phyloP scores from a whole-genome alignment of 1,140 invertebrate species.

The Cryptotermes secundus region DNA sequence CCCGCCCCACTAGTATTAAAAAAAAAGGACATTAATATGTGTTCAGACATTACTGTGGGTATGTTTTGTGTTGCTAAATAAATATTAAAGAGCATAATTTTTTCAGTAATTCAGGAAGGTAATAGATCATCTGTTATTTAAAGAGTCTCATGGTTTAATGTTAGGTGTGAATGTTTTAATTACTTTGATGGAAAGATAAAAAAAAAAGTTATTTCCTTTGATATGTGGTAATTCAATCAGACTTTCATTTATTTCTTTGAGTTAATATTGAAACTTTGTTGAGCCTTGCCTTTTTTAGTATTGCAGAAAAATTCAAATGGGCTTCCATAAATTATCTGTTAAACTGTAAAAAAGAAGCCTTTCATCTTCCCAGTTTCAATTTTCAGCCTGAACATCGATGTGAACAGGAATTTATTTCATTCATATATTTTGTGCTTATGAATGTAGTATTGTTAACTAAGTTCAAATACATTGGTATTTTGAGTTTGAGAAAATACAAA shows the following conservation, averaged over 20 bases:
- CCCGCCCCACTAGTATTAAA: too few species aligned
- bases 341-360: background rate
- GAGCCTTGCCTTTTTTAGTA: background rate
- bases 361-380: background rate
- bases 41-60: background rate
- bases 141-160: background rate
- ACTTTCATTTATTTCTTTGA: background rate
- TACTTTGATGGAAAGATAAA: background rate
- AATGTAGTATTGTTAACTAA: background rate
- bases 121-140: background rate
- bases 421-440: background rate
- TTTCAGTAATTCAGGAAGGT: background rate
- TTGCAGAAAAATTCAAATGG: background rate
- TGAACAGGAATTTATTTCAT: background rate
- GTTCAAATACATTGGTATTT: background rate
- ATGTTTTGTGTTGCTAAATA: background rate
- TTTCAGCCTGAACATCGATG: background rate
- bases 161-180: background rate
- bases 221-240: background rate
- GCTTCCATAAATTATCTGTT: background rate
- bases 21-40: too few species aligned
- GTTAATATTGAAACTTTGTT: conserved; percentile 13
- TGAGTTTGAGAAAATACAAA: background rate
- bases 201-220: background rate
- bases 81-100: background rate